These are phyloP conservation scores for Nomada hirtipes DNA, from an alignment of 2,888 invertebrate genomes.

Conservation along the genomic window DNA sequence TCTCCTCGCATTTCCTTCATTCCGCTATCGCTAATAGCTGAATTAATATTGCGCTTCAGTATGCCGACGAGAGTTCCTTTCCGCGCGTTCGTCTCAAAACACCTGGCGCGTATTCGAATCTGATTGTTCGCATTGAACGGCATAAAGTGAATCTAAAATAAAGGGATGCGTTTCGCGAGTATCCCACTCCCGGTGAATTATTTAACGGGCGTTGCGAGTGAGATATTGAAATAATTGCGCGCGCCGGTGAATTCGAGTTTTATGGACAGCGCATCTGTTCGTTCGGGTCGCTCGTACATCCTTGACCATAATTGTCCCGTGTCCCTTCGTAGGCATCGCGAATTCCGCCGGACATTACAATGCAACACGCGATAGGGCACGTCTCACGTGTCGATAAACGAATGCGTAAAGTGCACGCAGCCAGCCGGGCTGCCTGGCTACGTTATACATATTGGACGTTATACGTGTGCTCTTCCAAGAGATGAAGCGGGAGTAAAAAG, in stretches of 20 bases:
- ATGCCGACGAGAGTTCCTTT: no score
- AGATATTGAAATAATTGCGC: conserved; percentile 23
- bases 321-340: conserved; percentile 38
- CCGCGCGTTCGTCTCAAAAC: not conserved
- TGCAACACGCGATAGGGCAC: conserved; percentile 40
- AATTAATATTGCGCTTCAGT: not conserved
- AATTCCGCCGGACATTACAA: conserved; percentile 30
- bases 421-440: not conserved
- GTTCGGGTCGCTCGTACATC: conserved; percentile 18
- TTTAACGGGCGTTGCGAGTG: conserved; percentile 10
- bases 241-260: conserved; percentile 32
- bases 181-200: not conserved
- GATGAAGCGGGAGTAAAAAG: not conserved
- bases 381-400: conserved; percentile 50
- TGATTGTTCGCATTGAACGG: not conserved
- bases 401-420: conserved; percentile 27
- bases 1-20: not conserved
- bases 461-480: no score
- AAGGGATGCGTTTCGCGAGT: not conserved
- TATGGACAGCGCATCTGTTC: conserved; percentile 27
- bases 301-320: conserved; percentile 48
- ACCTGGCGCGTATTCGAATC: not conserved
- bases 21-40: not conserved
- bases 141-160: no score
- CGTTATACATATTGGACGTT: not conserved